phyloP scores from a whole-genome alignment of 2,113 vertebrate species.

The Clarias gariepinus region DNA sequence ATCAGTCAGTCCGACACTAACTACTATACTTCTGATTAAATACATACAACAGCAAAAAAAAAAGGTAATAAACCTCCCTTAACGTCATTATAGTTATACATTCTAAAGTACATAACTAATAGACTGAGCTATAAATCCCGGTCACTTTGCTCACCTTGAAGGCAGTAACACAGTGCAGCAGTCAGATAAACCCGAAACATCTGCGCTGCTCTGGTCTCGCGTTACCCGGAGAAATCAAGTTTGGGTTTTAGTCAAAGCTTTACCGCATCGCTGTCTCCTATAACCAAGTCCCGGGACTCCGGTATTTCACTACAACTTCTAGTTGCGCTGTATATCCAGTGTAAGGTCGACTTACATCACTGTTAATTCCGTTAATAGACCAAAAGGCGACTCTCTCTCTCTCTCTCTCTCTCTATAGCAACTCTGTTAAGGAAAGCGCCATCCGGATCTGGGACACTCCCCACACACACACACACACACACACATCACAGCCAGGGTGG shows the following conservation, averaged over 20 bases:
- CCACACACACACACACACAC: not conserved
- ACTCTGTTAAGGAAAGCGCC: slow-evolving; percentile 38
- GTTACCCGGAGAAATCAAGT: not conserved
- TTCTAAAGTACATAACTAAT: not conserved
- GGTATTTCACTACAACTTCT: no score
- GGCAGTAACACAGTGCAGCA: slow-evolving; percentile 41
- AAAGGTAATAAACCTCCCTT: not conserved
- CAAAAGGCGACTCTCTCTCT: not conserved
- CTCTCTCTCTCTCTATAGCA: not conserved
- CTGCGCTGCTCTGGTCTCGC: not conserved
- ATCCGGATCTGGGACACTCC: slow-evolving; percentile 47
- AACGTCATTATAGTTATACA: not conserved
- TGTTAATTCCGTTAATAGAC: not conserved
- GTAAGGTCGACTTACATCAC: not conserved
- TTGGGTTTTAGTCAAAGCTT: not conserved
- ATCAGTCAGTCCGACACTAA: not conserved
- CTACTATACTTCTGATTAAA: not conserved
- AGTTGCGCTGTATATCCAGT: not conserved
- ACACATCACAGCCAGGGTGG: not conserved
- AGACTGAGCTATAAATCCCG: not conserved
- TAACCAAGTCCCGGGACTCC: not conserved
- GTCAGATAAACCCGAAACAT: not conserved
- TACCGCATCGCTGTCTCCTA: not conserved
- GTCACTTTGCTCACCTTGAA: slow-evolving; percentile 59
- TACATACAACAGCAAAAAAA: not conserved